Conservation (phyloP, 2,888 invertebrate species). For the Meiosimyza platycephala region DNA sequence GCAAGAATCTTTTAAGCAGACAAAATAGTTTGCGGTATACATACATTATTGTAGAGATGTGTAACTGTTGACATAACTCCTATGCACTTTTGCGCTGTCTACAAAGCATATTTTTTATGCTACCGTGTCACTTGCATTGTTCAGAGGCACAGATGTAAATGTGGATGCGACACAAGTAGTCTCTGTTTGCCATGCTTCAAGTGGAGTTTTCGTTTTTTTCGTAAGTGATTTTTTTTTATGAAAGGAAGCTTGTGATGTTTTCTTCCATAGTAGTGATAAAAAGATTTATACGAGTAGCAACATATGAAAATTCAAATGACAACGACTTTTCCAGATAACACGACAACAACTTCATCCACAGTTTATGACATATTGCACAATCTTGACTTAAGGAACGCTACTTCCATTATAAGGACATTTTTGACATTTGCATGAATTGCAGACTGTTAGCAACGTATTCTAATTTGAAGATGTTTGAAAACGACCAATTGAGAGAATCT, state of each 20-base stretch:
- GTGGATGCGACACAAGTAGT: not conserved
- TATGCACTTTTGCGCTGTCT: too few relatives aligned
- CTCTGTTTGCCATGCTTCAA: conserved; percentile 7
- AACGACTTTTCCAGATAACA: conserved; percentile 7
- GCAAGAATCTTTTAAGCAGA: not conserved
- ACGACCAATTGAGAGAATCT: too few relatives aligned
- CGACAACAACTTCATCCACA: not conserved
- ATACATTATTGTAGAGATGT: not conserved
- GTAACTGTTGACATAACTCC: not conserved
- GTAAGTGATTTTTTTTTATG: not conserved
- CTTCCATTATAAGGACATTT: too few relatives aligned
- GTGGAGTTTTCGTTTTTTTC: not conserved
- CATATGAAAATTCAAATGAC: conserved; percentile 19
- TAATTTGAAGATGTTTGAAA: too few relatives aligned
- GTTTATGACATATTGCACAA: not conserved
- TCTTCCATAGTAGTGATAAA: not conserved
- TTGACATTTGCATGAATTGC: too few relatives aligned
- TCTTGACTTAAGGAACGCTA: not conserved
- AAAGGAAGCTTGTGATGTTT: not conserved
- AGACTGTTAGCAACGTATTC: too few relatives aligned
- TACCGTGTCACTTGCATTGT: conserved; percentile 6
- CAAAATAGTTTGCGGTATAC: not conserved
- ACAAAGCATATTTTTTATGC: not conserved
- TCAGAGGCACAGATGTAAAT: conserved; percentile 8
- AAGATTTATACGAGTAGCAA: not conserved